A percentile compares a stretch with the other conserved stretches of the same genome.
These are phyloP conservation scores for Rugalucina vietnamica DNA, from an alignment of 2,888 invertebrate species.

Conservation along the genomic window DNA sequence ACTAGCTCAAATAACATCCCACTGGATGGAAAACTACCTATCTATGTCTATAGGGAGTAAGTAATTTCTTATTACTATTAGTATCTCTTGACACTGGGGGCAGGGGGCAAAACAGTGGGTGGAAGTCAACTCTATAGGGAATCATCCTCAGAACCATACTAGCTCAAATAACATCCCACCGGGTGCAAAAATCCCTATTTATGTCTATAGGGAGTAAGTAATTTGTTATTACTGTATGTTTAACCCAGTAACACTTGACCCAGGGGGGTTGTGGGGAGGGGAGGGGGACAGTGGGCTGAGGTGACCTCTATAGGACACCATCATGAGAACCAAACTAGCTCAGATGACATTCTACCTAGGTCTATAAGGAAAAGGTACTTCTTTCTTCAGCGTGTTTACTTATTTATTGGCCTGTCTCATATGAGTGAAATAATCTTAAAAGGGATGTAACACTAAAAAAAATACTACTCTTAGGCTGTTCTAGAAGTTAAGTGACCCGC, in stretches of 20 bases:
- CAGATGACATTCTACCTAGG: conserved; percentile 74
- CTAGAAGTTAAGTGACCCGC: no score
- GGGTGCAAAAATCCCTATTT: conserved; percentile 77
- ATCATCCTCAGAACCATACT: conserved; percentile 85
- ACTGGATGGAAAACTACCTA: conserved; percentile 74
- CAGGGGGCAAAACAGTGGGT: conserved; percentile 86
- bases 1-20: conserved; percentile 59
- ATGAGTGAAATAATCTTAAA: no score
- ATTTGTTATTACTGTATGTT: no score
- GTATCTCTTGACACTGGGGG: conserved; percentile 56
- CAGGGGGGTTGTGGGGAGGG: conserved; percentile 78
- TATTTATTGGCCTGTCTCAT: no score
- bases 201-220: conserved; percentile 83
- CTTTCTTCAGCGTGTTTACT: no score
- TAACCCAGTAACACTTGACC: conserved; percentile 49
- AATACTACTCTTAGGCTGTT: no score
- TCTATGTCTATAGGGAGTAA: conserved; percentile 82
- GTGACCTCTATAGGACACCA: conserved; percentile 81
- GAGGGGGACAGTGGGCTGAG: conserved; percentile 86
- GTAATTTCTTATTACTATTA: no score
- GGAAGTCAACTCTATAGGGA: conserved; percentile 63
- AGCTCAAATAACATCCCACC: conserved; percentile 60
- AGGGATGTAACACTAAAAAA: no score
- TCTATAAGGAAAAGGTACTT: conserved; percentile 83
- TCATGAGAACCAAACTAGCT: conserved; percentile 83